A percentile compares a stretch with the other conserved stretches of the same genome.
Evolutionary conservation across 64 coral and sea anemone species (phyloP).

Genomic region (Montipora sp.): DNA sequence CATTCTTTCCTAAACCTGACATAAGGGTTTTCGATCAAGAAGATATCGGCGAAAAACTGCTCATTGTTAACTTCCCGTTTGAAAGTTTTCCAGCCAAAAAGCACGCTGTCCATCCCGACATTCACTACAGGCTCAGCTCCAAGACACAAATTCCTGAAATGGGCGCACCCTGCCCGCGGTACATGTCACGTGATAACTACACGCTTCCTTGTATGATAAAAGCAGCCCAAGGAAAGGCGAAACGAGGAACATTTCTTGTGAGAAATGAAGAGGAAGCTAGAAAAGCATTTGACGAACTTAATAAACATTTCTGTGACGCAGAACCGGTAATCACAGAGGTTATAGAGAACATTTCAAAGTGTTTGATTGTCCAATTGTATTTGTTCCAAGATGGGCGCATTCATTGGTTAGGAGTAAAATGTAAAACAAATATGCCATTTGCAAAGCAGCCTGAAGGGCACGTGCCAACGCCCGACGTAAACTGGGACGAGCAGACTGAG

Average conservation of each 20-base stretch:
- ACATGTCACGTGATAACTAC: slow-evolving; percentile 87
- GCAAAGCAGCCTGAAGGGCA: slow-evolving; percentile 31
- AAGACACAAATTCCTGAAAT: slow-evolving; percentile 87
- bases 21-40: slow-evolving; percentile 73
- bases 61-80: slow-evolving; percentile 79
- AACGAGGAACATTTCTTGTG: slow-evolving; percentile 76
- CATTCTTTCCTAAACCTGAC: slow-evolving; percentile 71
- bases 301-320: slow-evolving; percentile 61
- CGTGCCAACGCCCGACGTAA: slow-evolving; percentile 61
- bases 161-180: slow-evolving; percentile 64
- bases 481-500: slow-evolving; percentile 85
- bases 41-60: slow-evolving; percentile 53
- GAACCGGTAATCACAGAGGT: slow-evolving; percentile 85
- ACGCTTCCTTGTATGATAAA: slow-evolving; percentile 92
- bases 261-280: slow-evolving; percentile 67
- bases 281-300: slow-evolving; percentile 62
- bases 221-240: slow-evolving; percentile 85
- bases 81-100: slow-evolving; percentile 82
- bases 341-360: slow-evolving; percentile 67
- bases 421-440: slow-evolving; percentile 72
- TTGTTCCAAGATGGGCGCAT: slow-evolving; percentile 80
- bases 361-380: slow-evolving; percentile 81
- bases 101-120: slow-evolving; percentile 86
- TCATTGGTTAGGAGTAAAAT: slow-evolving; percentile 86
- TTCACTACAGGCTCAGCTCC: slow-evolving; percentile 83